Conservation (phyloP, 2,797 vertebrate genomes). For the Notolepis coatsorum region DNA sequence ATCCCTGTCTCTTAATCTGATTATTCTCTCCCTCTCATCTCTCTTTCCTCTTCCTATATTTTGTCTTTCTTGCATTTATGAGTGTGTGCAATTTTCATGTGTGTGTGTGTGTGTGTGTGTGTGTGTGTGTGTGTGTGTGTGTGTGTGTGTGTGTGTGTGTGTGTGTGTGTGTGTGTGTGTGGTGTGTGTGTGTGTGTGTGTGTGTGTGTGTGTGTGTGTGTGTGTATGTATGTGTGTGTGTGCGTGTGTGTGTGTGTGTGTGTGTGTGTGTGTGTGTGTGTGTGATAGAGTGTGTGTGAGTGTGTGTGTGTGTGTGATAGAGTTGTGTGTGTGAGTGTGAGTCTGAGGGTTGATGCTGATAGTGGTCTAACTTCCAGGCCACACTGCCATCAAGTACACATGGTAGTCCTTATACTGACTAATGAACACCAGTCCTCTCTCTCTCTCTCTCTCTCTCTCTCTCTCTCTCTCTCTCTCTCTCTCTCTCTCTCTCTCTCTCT, state of each 20-base stretch:
- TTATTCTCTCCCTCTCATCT: background rate
- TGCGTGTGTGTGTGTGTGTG: background rate
- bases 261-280: background rate
- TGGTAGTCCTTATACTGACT: conserved; percentile 13
- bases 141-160: background rate
- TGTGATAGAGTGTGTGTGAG: background rate
- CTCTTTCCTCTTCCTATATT: background rate
- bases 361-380: background rate
- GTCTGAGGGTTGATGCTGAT: background rate
- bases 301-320: background rate
- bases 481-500: background rate
- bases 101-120: conserved; percentile 3
- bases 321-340: background rate
- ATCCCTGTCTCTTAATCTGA: conserved; percentile 8
- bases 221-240: conserved; percentile 1
- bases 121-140: conserved; percentile 1
- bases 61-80: background rate
- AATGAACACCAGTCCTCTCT: conserved; percentile 19
- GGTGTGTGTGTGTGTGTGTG: conserved; percentile 1
- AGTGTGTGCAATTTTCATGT: background rate
- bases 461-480: background rate
- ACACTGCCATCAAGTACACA: background rate
- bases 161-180: conserved; percentile 1
- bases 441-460: background rate
- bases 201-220: background rate